Evolutionary conservation across 2,113 vertebrate genomes (phyloP).

Genomic region (Paradoxurus hermaphroditus): DNA sequence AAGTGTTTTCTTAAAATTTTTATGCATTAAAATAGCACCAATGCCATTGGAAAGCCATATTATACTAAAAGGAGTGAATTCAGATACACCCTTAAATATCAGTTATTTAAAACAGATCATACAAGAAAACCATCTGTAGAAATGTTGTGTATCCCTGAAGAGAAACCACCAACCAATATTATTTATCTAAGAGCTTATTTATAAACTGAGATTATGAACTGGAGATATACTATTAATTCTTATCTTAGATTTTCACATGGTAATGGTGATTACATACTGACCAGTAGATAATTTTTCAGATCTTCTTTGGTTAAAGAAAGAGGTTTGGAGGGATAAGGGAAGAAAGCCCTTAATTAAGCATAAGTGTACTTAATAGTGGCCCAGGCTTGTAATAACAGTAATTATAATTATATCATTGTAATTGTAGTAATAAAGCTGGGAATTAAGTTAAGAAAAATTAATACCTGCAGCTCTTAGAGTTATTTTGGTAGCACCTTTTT

Average conservation of each 20-base stretch:
- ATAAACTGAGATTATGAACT: neutral
- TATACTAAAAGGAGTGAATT: neutral
- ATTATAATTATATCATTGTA: neutral
- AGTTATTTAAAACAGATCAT: conserved; percentile 12
- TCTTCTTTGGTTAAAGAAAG: conserved; percentile 7
- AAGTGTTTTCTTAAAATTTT: neutral
- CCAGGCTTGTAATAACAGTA: neutral
- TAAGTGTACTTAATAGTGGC: neutral
- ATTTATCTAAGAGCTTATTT: neutral
- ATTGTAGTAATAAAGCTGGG: neutral
- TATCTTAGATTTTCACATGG: neutral
- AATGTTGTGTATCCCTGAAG: neutral
- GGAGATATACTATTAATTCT: neutral
- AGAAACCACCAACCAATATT: neutral
- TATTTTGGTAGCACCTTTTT: conserved; percentile 24
- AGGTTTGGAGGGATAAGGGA: neutral
- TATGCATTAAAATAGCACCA: neutral
- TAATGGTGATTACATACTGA: neutral
- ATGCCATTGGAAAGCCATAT: neutral
- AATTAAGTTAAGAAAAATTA: conserved; percentile 16
- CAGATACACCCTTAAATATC: neutral
- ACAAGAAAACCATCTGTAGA: neutral
- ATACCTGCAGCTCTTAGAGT: neutral
- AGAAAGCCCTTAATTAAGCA: neutral
- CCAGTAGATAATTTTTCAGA: neutral